Evolutionary conservation across 1,140 invertebrate genomes (phyloP), one percentile per base, ranked within the genome.

Genomic region (Drosophila burlai): DNA sequence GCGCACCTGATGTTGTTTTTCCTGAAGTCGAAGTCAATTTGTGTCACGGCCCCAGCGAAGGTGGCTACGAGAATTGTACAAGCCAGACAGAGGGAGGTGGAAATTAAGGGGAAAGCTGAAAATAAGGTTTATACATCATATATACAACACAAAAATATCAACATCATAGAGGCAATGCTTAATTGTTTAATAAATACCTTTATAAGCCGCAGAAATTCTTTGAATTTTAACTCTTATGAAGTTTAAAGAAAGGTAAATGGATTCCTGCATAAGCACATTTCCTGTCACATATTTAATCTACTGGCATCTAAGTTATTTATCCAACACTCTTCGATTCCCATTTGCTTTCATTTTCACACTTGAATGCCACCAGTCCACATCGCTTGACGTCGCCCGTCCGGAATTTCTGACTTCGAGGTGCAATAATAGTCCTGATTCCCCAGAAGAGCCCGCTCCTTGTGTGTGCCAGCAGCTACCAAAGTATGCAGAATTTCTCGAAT

Each of bases 1-100:
- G 42, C 47, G 18, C 40, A 38, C 59, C 26, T 55, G 31, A 36
- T 59, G 42, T 71, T 73, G 47, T 63, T 50, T 71, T 66, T 52
- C 57, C 71, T 49, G 47, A 62, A 75, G 66, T 76, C 73, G 60
- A 73, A 82, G 80, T 79, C 76, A 86, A 87, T 87, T 83, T 87
- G 76, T 76, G 75, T 79, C 80, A 86, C 26, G 68, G 43, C 54
- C 36, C 54, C 66, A 49, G 36, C 24, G 49, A 68, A 66, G 47
- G 47, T 21, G 40, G 49, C 34, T 46, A 46, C 67, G 7, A 15
- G 54, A 71, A 67, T 71, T 68, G 67, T 68, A 45, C 26, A 43
- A 31, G 47, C 26, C 38, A 31, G 18, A 7, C n/a, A 13, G 5
- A 24, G 49, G 11, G 3, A 24, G 50, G 11, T 15, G 21, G 9